These are phyloP conservation scores for Drosophila ustulata DNA, from an alignment of 2,888 invertebrate genomes.

Conservation along the genomic window DNA sequence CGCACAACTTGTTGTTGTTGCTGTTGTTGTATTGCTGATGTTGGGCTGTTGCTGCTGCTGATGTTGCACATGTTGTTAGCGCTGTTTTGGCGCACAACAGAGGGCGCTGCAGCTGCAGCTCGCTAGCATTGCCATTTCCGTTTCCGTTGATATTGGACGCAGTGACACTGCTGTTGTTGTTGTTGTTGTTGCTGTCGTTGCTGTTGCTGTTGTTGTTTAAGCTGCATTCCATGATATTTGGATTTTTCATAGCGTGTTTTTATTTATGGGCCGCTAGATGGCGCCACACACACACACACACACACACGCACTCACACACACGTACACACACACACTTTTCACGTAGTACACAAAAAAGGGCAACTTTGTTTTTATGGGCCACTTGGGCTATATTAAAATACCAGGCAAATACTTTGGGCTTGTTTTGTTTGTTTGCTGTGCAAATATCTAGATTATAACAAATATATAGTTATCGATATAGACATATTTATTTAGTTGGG, in stretches of 20 bases:
- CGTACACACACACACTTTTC: constrained; percentile 16
- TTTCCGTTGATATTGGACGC: constrained; percentile 79
- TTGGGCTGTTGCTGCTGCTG: constrained; percentile 36
- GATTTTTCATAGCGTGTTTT: constrained; percentile 78
- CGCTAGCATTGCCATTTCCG: constrained; percentile 77
- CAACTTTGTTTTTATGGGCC: constrained; percentile 67
- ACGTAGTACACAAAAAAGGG: constrained; percentile 30
- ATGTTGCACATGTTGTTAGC: constrained; percentile 55
- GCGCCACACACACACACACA: constrained; percentile 56
- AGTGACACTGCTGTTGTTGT: constrained; percentile 35
- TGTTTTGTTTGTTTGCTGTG: constrained; percentile 13
- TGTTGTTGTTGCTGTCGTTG: constrained; percentile 40
- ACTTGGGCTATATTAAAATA: constrained; percentile 73
- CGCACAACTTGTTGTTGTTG: constrained; percentile 41
- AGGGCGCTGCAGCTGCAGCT: constrained; percentile 66
- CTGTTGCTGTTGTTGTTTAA: constrained; percentile 60
- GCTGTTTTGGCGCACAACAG: constrained; percentile 53
- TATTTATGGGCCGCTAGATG: constrained; percentile 74
- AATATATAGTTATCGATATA: constrained; percentile 23
- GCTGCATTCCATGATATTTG: constrained; percentile 78
- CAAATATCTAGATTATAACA: constrained; percentile 20
- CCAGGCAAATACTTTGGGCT: constrained; percentile 38
- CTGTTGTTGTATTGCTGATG: constrained; percentile 22
- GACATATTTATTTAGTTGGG: constrained; percentile 48
- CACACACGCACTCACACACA: constrained; percentile 16